Evolutionary conservation across 2,797 vertebrate genomes (phyloP), one percentile per base, ranked within the genome.

Genomic region (Chiroxiphia lanceolata): DNA sequence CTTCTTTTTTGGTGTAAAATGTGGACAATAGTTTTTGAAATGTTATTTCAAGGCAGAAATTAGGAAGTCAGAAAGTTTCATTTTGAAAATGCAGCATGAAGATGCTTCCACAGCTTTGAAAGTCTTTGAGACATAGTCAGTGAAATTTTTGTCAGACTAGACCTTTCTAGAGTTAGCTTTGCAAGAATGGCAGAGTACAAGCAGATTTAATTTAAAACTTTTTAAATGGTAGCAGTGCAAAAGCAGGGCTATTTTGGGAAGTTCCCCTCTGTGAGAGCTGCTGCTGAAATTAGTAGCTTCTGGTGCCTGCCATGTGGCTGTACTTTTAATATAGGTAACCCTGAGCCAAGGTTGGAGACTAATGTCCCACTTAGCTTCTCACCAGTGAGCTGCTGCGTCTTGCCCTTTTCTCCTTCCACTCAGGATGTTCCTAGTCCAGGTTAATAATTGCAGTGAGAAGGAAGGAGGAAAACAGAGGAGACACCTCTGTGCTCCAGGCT

Each of bases 181-280:
- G 59, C 59, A 40, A 23, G 74, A 79, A 38, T 21, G 47, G 34
- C 27, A 61, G 38, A 11, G 68, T 53, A 19, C 31, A 40, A 68
- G 53, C 53, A 50, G 33, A n/a, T 78, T 89, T 71, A 40, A 70
- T 74, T 85, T 42, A 8, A 87, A 89, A 27, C 27, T 48, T 75
- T 91, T 77, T 31, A 54, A 63, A 78, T 33, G 42, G 33, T 34
- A 75, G 31, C 19, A n/a, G 53, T 83, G 76, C 69, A 70, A 61
- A 88, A 85, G 29, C 82, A 64, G 47, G 21, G 38, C 88, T 93
- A 47, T 94, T 96, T 83, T 68, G 65, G 76, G 72, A 77, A 65
- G 84, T 10, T 75, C 56, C 61, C 57, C 72, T 93, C 72, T 78
- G 69, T 76, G 91, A 90, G 84, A 90, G 61, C 75, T 90, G 91